A percentile compares a stretch with the other conserved stretches of the same genome.
These are phyloP conservation scores for Pseudomyrmex cubaensis DNA, from an alignment of 1,140 invertebrate species.

Conservation along the genomic window DNA sequence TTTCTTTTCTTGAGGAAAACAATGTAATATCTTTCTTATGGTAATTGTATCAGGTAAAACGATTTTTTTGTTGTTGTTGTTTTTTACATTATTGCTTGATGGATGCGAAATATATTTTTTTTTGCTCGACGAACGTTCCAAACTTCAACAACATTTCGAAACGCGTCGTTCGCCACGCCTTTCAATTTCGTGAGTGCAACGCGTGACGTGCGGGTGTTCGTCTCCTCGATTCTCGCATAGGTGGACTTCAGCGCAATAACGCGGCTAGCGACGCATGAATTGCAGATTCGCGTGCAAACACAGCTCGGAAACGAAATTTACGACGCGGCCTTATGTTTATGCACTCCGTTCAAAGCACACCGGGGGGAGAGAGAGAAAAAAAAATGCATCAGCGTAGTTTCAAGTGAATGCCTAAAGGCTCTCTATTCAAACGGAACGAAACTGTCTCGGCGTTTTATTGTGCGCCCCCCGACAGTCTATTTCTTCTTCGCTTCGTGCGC, in stretches of 20 bases:
- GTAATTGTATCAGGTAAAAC: too few relatives aligned
- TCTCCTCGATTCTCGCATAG: background rate
- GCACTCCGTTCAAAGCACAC: constrained; percentile 15
- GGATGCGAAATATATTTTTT: too few relatives aligned
- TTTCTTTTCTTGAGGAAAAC: too few relatives aligned
- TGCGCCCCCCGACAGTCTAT: constrained; percentile 4
- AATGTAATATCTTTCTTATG: too few relatives aligned
- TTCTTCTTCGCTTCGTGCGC: constrained; percentile 11
- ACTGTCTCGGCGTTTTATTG: constrained; percentile 5
- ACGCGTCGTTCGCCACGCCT: background rate
- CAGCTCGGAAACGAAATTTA: constrained; percentile 30
- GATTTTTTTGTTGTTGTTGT: too few relatives aligned
- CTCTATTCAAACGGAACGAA: constrained; percentile 20
- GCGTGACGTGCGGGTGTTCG: constrained; percentile 9
- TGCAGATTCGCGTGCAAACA: constrained; percentile 33
- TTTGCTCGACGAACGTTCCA: too few relatives aligned
- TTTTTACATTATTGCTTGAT: too few relatives aligned
- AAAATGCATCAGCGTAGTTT: constrained; percentile 36
- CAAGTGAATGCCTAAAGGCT: background rate
- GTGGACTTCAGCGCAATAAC: constrained; percentile 11
- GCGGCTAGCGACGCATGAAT: constrained; percentile 44
- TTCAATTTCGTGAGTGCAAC: constrained; percentile 26
- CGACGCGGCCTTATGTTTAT: constrained; percentile 39
- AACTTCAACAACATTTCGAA: background rate
- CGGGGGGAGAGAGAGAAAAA: background rate